Base-by-base conservation (phyloP, 2,113 vertebrate species). In the Chaetorhynchus papuensis region DNA sequence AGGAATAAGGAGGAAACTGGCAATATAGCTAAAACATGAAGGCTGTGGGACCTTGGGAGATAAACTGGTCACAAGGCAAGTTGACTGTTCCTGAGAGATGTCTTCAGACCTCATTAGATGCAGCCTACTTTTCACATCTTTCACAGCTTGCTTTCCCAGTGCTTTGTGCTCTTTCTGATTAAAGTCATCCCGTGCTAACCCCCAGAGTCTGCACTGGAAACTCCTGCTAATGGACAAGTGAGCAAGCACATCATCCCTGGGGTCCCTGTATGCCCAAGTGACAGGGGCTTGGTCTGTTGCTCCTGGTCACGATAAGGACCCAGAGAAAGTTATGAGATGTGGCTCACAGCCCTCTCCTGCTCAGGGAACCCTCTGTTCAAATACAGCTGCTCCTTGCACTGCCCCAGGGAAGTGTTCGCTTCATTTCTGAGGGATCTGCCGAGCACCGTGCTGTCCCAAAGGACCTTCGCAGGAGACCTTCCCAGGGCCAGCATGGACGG, bases 401-500 rank as follows among this genome's bases (percentile, higher is more conserved):
- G 45, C 18, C 21, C 23, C 49, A 69, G 78, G 17, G n/a, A 57
- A n/a, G 28, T 4, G 17, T n/a, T 87, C 2, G 2, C 31, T 56
- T 84, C 53, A 5, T 79, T 83, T 42, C 74, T 39, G 28, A 3
- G 2, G 41, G 37, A 71, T 83, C 47, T 74, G 45, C 57, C 9
- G 19, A 45, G 31, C 0, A 0, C 42, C 53, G 15, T n/a, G 45
- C 17, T 72, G 28, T 57, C 64, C 42, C 71, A 78, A 45, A 83
- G 20, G 30, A 56, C 53, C 53, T 74, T 74, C 41, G 56, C 75
- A 89, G 44, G 13, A 77, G 83, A 88, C 71, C 45, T 93, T 80
- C 26, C 45, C 2, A 0, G 41, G 71, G 47, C 56, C 9, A 9
- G 57, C 1, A 0, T 2, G 4, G 33, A 64, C 0, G 0, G 70